A percentile compares a stretch with the other conserved stretches of the same genome.
Conservation (phyloP, 53 echinoderm and acorn worm species). For the Antedon mediterranea region DNA sequence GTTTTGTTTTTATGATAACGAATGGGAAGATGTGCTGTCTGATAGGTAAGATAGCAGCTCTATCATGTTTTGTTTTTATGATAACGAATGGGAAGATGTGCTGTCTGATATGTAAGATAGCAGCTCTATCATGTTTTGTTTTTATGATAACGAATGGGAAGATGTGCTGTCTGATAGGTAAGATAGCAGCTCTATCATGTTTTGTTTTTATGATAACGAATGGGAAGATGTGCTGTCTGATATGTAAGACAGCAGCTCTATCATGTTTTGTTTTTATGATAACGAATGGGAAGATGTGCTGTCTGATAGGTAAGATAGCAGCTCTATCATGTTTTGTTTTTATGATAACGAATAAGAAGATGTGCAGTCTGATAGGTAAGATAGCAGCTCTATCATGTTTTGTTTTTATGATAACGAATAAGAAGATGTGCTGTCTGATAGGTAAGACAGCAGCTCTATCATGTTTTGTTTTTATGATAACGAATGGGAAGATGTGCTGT, state of each 20-base stretch:
- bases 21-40: constrained; percentile 24
- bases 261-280: too few species aligned
- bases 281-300: constrained; percentile 33
- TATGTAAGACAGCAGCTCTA: too few species aligned
- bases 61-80: too few species aligned
- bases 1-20: too few species aligned
- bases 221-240: constrained; percentile 23
- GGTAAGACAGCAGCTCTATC: too few species aligned
- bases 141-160: constrained; percentile 36
- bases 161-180: constrained; percentile 17
- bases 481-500: constrained; percentile 27
- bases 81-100: constrained; percentile 34
- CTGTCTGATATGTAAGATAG: constrained; percentile 15
- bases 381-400: too few species aligned
- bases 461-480: too few species aligned
- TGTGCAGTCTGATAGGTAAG: constrained; percentile 14
- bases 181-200: too few species aligned
- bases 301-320: constrained; percentile 16
- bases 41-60: too few species aligned
- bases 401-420: constrained; percentile 33
- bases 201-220: too few species aligned
- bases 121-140: too few species aligned
- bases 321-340: too few species aligned
- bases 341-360: constrained; percentile 38
- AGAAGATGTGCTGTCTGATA: constrained; percentile 18